Conservation (phyloP, 2,888 invertebrate genomes). For the Apamea epomidion region DNA sequence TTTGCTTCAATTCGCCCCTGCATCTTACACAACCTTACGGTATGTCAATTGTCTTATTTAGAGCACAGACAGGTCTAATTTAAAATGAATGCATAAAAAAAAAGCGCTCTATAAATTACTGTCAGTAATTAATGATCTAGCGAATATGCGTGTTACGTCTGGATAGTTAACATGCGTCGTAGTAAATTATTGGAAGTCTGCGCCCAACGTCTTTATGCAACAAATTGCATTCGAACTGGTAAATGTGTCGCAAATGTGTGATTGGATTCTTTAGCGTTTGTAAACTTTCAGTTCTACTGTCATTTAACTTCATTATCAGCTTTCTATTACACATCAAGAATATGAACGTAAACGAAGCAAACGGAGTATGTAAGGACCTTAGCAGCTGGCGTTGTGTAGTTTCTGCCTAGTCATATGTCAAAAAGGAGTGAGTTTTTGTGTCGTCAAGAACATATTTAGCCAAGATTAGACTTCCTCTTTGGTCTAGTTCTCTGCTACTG, state of each 20-base stretch:
- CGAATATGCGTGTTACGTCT: slow-evolving; percentile 43
- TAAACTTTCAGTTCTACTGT: slow-evolving; percentile 47
- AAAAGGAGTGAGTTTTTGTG: neutral
- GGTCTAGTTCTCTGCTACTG: too few species aligned
- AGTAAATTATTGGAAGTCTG: slow-evolving; percentile 33
- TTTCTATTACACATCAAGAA: slow-evolving; percentile 52
- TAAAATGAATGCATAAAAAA: neutral
- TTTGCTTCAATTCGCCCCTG: neutral
- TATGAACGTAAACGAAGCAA: neutral
- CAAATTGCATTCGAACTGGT: slow-evolving; percentile 37
- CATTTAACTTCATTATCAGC: slow-evolving; percentile 49
- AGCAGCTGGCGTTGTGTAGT: neutral
- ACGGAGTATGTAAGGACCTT: neutral
- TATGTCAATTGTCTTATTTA: neutral
- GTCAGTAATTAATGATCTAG: slow-evolving; percentile 21
- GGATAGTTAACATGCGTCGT: slow-evolving; percentile 9
- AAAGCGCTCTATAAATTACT: neutral
- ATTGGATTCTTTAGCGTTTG: slow-evolving; percentile 45
- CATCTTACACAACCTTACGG: neutral
- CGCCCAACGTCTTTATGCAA: slow-evolving; percentile 38
- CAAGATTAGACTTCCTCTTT: too few species aligned
- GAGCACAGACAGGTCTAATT: neutral
- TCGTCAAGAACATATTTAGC: neutral
- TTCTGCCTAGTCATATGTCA: too few species aligned
- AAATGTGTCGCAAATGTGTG: slow-evolving; percentile 55